Evolutionary conservation across 2,888 invertebrate species (phyloP), one percentile per base, ranked within the genome.

Genomic region (Drosophila putrida): DNA sequence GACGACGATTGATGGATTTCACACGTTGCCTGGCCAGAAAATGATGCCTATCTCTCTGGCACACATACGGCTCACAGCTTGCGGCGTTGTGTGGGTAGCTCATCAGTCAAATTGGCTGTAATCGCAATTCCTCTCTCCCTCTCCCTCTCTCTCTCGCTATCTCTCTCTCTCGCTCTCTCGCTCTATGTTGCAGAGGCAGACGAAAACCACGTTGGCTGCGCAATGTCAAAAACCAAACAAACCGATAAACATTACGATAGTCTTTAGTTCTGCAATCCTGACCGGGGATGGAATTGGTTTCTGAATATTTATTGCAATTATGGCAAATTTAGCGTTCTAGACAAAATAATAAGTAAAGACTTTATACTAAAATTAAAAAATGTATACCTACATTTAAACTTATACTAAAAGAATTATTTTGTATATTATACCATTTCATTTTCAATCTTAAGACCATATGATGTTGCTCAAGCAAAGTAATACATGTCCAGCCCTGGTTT

Each of bases 1-100:
- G 68, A 57, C 71, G 51, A 83, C 88, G 89, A 90, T 89, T 88
- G 89, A 89, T 88, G 89, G 90, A 90, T 88, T 89, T 89, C 89
- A 89, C 89, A 90, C 89, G 79, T 89, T 65, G 88, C 75, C 50
- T 58, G 66, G 55, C 63, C 64, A 65, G 51, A 44, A 68, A 60
- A 67, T 82, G 75, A 84, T 87, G 87, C 75, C 86, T 83, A 82
- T 85, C 86, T 78, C 61, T 63, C 20, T 75, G 67, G 73, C 75
- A 68, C 61, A 72, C 62, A 57, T 47, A 47, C 38, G 41, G 31
- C 61, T 53, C 55, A 50, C 51, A 66, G 80, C 80, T 76, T 58
- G 83, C 70, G 67, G 67, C 82, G 57, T 66, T 63, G 87, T 88
- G 84, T 87, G 88, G 85, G 88, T 84, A 82, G 88, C 74, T 89